Conservation (phyloP, 1,140 invertebrate genomes). For the Drosophila erecta region DNA sequence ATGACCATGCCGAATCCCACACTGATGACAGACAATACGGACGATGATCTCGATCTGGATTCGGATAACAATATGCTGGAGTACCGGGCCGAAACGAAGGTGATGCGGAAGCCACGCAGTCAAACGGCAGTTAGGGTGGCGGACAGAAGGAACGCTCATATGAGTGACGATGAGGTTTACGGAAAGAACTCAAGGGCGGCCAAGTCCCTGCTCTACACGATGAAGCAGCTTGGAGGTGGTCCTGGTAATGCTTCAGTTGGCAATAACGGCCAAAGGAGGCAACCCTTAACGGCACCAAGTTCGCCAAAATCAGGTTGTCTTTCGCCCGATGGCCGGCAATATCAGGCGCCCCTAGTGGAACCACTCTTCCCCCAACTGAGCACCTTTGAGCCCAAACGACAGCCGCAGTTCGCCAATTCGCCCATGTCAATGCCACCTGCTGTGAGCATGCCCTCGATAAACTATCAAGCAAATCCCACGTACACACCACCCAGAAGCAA, state of each 20-base stretch:
- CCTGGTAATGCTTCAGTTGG: neutral
- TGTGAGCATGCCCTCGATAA: conserved; percentile 4
- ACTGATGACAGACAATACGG: conserved; percentile 72
- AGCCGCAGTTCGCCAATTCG: conserved; percentile 41
- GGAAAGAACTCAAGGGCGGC: conserved; percentile 76
- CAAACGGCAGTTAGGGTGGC: conserved; percentile 86
- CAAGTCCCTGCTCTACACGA: conserved; percentile 70
- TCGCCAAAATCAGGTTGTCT: conserved; percentile 65
- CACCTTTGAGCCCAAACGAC: conserved; percentile 67
- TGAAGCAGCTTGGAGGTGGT: conserved; percentile 65
- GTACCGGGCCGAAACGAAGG: conserved; percentile 87
- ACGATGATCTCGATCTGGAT: conserved; percentile 79
- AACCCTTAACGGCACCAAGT: conserved; percentile 43
- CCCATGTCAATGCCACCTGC: neutral
- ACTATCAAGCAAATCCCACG: conserved; percentile 56
- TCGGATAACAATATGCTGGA: conserved; percentile 84
- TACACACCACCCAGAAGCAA: conserved; percentile 42
- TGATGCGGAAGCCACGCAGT: conserved; percentile 88
- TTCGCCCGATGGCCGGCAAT: conserved; percentile 74
- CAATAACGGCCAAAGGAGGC: neutral
- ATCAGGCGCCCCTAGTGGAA: conserved; percentile 77
- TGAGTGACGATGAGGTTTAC: conserved; percentile 79
- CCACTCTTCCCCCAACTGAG: conserved; percentile 76
- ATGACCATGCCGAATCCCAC: conserved; percentile 51
- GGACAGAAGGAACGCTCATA: conserved; percentile 57